Base-by-base conservation (phyloP, 2,888 invertebrate species). In the Lacanobia oleracea region DNA sequence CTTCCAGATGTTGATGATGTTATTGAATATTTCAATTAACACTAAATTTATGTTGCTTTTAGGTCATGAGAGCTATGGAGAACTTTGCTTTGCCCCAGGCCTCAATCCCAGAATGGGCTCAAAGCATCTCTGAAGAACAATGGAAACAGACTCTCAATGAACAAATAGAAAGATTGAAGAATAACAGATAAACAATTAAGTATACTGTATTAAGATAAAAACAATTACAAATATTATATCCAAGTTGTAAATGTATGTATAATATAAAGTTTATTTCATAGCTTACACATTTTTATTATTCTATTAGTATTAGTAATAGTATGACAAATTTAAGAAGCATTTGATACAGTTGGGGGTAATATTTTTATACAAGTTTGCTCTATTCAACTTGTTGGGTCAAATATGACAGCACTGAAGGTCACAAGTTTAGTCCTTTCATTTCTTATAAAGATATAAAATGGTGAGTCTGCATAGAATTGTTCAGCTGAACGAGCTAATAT, bases 371-470 rank as follows among this genome's bases (percentile, higher is more conserved):
- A 12, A 18, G 14, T 51, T 62, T 40, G 27, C 12, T 61, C 5
- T 37, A 57, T 59, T 80, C n/a, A 88, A 59, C 81, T 75, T 45
- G 89, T 92, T 33, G 98, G 98, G 75, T 96, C 95, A 81, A 96
- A 96, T 61, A 98, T 96, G 43, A 97, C 96, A 1, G 97, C 98
- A 96, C 97, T 98, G 89, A 98, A 98, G 60, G 97, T 95, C 40
- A 97, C 96, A 10, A 97, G 93, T 82, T 97, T 96, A 6, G 97
- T 97, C 40, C 94, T 93, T 79, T 97, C 97, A 87, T 98, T 97
- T 79, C 97, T 96, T 78, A 98, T 97, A 88, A 98, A 97, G 89
- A 98, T 97, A 72, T 97, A 94, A 91, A 98, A 98, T 0, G 98
- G 98, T 45, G 97, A 96, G 86, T 98, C 97, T 0, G 97, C 97